Base-by-base conservation (phyloP, 2,113 vertebrate species). In the Chunga burmeisteri region DNA sequence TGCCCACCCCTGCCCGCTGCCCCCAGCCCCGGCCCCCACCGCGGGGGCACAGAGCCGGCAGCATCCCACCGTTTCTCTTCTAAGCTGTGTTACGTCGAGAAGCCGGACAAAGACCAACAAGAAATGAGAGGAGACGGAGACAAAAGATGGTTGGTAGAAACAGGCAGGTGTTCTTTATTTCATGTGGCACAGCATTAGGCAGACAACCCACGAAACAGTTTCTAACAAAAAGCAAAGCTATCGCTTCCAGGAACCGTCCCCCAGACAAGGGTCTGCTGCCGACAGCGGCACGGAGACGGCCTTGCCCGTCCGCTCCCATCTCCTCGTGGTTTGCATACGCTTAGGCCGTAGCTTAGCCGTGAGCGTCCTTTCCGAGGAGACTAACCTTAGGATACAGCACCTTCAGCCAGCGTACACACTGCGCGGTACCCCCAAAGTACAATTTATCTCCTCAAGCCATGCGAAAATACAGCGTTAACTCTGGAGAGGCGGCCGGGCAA, bases 161-260 rank as follows among this genome's bases (percentile, higher is more conserved):
- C 94, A 98, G 97, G 96, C 95, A 97, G 88, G 95, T 96, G 90
- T 88, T 95, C 93, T 98, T 98, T 98, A 98, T 98, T 98, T 97
- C 71, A 95, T 58, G 95, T 97, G 96, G 97, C 97, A 97, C 96
- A 97, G 96, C 95, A 95, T 96, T 94, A 95, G 91, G 96, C 95
- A 97, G 95, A 96, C 95, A 98, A 97, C 96, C 91, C 96, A 96
- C 94, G 88, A 93, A 95, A 97, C 85, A 96, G 92, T 95, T 96
- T 94, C 87, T 94, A 95, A 97, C 94, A 97, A 92, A 95, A 95
- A 81, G 38, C 88, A 97, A 93, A 93, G 58, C 81, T 95, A 93
- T 81, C 73, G 7, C 92, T 95, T 80, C 56, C 90, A 96, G 81
- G 95, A 96, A 89, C 77, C 65, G 63, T 72, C 27, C 44, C 93